A percentile compares a stretch with the other conserved stretches of the same genome.
Conservation (phyloP, 2,888 invertebrate genomes). For the Xestia xanthographa region DNA sequence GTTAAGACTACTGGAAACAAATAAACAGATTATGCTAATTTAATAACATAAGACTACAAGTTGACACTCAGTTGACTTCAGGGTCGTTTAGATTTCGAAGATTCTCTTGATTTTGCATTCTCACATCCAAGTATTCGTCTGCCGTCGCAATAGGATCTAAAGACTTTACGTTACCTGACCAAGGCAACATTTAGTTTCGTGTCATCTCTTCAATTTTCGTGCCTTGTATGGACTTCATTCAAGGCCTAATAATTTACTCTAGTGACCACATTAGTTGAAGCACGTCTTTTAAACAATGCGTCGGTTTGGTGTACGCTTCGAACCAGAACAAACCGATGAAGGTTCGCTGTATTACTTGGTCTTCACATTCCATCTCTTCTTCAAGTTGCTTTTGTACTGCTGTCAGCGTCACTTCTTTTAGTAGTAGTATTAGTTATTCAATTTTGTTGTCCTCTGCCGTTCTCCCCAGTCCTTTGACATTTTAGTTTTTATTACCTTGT, state of each 20-base stretch:
- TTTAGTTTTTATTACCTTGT: background rate
- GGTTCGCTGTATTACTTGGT: background rate
- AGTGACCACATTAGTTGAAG: too few species aligned
- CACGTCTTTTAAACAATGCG: too few species aligned
- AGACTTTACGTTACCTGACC: background rate
- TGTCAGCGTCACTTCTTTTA: background rate
- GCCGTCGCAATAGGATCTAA: background rate
- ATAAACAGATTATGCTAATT: conserved; percentile 12
- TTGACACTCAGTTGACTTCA: background rate
- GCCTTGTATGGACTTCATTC: background rate
- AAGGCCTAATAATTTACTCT: background rate
- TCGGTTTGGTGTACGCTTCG: background rate
- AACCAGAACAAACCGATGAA: background rate
- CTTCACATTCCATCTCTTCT: background rate
- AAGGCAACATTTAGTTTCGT: too few species aligned
- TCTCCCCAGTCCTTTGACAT: background rate
- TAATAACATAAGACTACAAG: conserved; percentile 1
- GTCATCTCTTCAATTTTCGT: background rate
- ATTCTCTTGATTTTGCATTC: background rate
- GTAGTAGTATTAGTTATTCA: background rate
- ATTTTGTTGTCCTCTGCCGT: background rate
- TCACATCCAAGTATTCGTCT: background rate
- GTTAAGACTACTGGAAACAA: conserved; percentile 14
- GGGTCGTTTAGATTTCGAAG: background rate
- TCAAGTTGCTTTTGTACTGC: background rate